Evolutionary conservation across 2,797 vertebrate genomes (phyloP).

Genomic region (Coregonus suidteri): DNA sequence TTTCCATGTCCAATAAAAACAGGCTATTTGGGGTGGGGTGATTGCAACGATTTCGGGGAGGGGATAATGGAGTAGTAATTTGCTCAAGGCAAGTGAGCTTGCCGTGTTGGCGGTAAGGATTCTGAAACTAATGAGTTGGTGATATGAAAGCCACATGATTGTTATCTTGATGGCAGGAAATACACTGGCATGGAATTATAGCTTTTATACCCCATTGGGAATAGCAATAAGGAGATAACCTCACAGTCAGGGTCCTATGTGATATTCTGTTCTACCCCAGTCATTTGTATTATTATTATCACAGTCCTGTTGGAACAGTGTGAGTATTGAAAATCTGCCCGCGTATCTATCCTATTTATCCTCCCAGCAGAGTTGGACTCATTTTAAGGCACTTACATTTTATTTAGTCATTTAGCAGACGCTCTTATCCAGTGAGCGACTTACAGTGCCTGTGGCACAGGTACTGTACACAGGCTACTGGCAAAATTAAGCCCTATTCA

Average conservation of each 20-base stretch:
- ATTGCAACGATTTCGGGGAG: not conserved
- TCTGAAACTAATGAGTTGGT: not conserved
- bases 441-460: not conserved
- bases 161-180: not conserved
- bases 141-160: not conserved
- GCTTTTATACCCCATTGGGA: not conserved
- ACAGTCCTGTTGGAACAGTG: constrained; percentile 14
- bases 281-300: constrained; percentile 6
- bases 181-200: not conserved
- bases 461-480: not conserved
- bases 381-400: too few species aligned
- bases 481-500: not conserved
- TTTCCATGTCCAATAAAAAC: not conserved
- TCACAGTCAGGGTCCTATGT: not conserved
- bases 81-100: not conserved
- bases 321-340: not conserved
- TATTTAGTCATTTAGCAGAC: too few species aligned
- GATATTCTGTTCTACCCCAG: not conserved
- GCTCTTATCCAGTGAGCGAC: too few species aligned
- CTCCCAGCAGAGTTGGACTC: not conserved
- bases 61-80: not conserved
- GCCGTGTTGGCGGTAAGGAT: not conserved
- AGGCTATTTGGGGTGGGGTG: not conserved
- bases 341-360: not conserved
- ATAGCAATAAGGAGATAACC: not conserved